These are phyloP conservation scores for Cephus pygmeus DNA, from an alignment of 2,888 invertebrate genomes.

Conservation along the genomic window DNA sequence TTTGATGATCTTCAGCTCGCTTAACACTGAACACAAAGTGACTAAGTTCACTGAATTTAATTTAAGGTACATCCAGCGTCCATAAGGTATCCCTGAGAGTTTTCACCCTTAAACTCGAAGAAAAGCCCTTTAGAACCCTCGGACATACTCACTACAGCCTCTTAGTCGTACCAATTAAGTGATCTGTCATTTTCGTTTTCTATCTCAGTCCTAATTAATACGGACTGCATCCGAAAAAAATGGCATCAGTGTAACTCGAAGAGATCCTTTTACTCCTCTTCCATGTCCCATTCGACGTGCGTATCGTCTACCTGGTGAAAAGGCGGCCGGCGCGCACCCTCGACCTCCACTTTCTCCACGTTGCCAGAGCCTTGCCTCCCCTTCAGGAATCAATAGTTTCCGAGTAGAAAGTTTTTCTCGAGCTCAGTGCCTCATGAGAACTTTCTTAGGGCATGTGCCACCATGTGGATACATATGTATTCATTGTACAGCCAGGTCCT, in stretches of 20 bases:
- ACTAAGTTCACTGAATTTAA: no score
- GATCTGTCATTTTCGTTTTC: no score
- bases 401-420: constrained; percentile 23
- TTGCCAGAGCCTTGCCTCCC: constrained; percentile 13
- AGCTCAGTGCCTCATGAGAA: not conserved
- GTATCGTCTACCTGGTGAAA: constrained; percentile 10
- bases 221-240: not conserved
- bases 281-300: constrained; percentile 8
- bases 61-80: no score
- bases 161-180: no score
- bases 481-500: not conserved
- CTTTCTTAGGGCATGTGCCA: not conserved
- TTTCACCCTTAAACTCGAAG: no score
- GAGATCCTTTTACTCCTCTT: not conserved
- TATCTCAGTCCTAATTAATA: not conserved
- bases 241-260: not conserved
- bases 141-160: no score
- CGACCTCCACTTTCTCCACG: constrained; percentile 17
- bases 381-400: constrained; percentile 33
- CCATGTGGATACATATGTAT: not conserved
- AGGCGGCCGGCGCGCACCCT: constrained; percentile 12
- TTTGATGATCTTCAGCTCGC: no score
- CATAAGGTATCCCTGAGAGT: no score
- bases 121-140: no score
- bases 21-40: no score